Conservation (phyloP, 35 echinoderm and acorn worm species). For the Anneissia japonica region DNA sequence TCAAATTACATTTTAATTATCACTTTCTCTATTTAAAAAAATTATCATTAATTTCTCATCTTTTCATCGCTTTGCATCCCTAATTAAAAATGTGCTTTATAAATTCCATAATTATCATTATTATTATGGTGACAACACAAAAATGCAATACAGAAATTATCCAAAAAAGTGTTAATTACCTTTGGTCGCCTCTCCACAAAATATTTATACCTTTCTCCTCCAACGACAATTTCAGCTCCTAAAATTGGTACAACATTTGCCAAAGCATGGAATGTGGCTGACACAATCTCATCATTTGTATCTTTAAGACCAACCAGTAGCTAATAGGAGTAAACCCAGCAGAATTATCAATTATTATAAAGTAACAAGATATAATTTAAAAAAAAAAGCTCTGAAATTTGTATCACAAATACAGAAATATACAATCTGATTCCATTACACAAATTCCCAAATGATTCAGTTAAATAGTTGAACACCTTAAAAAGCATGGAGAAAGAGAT, state of each 20-base stretch:
- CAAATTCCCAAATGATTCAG: not conserved
- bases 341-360: not conserved
- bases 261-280: slow-evolving; percentile 68
- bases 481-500: no score
- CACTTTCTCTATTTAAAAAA: no score
- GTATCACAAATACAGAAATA: not conserved
- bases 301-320: slow-evolving; percentile 85
- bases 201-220: slow-evolving; percentile 73
- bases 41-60: no score
- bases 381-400: not conserved
- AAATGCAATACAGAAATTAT: not conserved
- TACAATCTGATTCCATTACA: not conserved
- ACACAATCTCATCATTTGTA: slow-evolving; percentile 68
- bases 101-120: not conserved
- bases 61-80: no score
- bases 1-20: no score
- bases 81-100: not conserved
- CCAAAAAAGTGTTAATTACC: slow-evolving; percentile 35
- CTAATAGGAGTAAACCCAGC: slow-evolving; percentile 21
- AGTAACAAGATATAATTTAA: not conserved
- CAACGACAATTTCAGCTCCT: slow-evolving; percentile 70
- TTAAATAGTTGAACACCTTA: not conserved
- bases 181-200: slow-evolving; percentile 97
- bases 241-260: slow-evolving; percentile 76
- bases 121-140: not conserved